These are phyloP conservation scores for Teleiodes luculella DNA, from an alignment of 2,888 invertebrate genomes.

Conservation along the genomic window DNA sequence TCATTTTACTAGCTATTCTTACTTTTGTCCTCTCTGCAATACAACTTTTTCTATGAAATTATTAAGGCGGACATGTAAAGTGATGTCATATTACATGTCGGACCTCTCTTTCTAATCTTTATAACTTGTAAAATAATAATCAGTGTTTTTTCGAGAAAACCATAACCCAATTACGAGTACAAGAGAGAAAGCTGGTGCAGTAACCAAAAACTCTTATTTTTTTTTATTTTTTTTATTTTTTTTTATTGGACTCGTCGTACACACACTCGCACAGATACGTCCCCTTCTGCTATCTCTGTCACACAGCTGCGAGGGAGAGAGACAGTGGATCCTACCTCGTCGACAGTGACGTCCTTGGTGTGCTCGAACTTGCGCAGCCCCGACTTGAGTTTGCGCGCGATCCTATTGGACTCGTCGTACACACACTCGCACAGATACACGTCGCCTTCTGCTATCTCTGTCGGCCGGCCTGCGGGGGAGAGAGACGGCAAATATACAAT, in stretches of 20 bases:
- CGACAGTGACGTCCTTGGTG: slow-evolving; percentile 90
- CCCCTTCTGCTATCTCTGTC: slow-evolving; percentile 95
- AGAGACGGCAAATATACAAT: slow-evolving; percentile 3
- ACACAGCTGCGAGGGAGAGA: slow-evolving; percentile 79
- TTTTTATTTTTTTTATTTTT: too few relatives aligned
- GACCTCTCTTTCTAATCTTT: too few relatives aligned
- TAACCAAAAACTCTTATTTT: too few relatives aligned
- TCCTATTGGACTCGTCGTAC: slow-evolving; percentile 92
- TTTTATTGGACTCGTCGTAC: slow-evolving; percentile 93
- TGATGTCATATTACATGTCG: too few relatives aligned
- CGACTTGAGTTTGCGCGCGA: slow-evolving; percentile 83
- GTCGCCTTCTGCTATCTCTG: slow-evolving; percentile 95
- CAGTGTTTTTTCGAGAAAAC: too few relatives aligned
- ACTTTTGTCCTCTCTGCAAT: too few relatives aligned
- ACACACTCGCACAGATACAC: slow-evolving; percentile 95
- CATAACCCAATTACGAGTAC: too few relatives aligned
- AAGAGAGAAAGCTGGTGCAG: too few relatives aligned
- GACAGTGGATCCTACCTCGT: slow-evolving; percentile 81
- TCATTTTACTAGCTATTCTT: too few relatives aligned
- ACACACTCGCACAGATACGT: slow-evolving; percentile 95
- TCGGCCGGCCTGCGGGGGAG: slow-evolving; percentile 86
- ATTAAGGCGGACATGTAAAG: too few relatives aligned
- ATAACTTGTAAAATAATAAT: too few relatives aligned
- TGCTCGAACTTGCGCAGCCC: slow-evolving; percentile 90
- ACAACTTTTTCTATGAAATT: too few relatives aligned